Conservation (phyloP, 2,797 vertebrate species). For the Rhincodon typus region DNA sequence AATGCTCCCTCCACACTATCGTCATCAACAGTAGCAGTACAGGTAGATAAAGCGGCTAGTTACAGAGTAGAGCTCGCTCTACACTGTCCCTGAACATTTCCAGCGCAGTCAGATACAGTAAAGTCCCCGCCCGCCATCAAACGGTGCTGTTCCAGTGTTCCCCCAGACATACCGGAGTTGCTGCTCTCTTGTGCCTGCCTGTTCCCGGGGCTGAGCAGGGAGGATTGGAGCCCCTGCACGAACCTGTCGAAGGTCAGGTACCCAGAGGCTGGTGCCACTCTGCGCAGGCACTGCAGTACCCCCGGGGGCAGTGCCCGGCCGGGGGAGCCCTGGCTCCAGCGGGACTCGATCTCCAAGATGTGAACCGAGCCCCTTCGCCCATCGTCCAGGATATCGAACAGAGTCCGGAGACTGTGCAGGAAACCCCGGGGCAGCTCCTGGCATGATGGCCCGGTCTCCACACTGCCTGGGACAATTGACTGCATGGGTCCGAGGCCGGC, state of each 20-base stretch:
- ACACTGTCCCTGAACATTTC: neutral
- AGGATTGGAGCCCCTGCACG: slow-evolving; percentile 75
- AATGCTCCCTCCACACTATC: too few species aligned
- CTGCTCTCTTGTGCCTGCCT: slow-evolving; percentile 44
- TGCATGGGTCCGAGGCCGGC: slow-evolving; percentile 46
- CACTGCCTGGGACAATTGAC: slow-evolving; percentile 40
- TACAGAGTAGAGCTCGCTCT: too few species aligned
- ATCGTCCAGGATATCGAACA: slow-evolving; percentile 91
- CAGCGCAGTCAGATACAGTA: neutral
- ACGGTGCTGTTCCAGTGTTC: neutral
- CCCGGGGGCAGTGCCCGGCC: slow-evolving; percentile 72
- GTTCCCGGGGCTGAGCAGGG: slow-evolving; percentile 70
- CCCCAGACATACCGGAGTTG: neutral
- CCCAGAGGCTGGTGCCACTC: slow-evolving; percentile 75
- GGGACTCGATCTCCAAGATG: slow-evolving; percentile 87
- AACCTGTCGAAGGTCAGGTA: slow-evolving; percentile 87
- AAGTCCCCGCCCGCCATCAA: neutral
- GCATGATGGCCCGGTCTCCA: slow-evolving; percentile 54
- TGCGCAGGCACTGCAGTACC: slow-evolving; percentile 72
- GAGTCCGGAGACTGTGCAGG: slow-evolving; percentile 79
- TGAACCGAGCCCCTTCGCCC: slow-evolving; percentile 76
- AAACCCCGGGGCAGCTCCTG: slow-evolving; percentile 80
- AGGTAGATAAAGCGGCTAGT: too few species aligned
- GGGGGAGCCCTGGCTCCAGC: slow-evolving; percentile 76
- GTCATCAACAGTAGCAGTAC: too few species aligned